phyloP scores from a whole-genome alignment of 2,888 invertebrate species.

The Smittia sp. region DNA sequence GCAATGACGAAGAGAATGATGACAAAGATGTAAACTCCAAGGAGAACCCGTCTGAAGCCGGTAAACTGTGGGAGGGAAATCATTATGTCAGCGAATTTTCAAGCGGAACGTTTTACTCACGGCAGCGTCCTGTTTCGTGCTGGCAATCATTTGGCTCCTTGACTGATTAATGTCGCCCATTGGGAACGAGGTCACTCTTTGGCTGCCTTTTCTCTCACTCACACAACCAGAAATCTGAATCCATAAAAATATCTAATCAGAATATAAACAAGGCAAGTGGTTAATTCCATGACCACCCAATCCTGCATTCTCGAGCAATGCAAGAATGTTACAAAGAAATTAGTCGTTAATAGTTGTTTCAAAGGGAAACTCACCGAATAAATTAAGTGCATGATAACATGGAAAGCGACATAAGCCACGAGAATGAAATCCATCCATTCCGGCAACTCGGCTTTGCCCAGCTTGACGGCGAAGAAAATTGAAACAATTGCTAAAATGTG shows the following conservation, averaged over 20 bases:
- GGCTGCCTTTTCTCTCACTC: conserved; percentile 69
- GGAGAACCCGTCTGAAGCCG: conserved; percentile 69
- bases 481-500: conserved; percentile 86
- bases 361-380: conserved; percentile 66
- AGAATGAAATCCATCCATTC: conserved; percentile 80
- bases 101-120: conserved; percentile 55
- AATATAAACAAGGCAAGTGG: not conserved
- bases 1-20: conserved; percentile 67
- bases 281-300: no score
- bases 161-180: conserved; percentile 75
- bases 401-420: conserved; percentile 84
- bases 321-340: not conserved
- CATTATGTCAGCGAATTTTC: conserved; percentile 33
- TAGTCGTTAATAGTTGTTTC: no score
- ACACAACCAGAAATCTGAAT: conserved; percentile 73
- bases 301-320: not conserved
- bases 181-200: conserved; percentile 76
- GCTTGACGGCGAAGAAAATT: conserved; percentile 86
- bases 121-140: conserved; percentile 71
- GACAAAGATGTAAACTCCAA: conserved; percentile 75
- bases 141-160: conserved; percentile 64
- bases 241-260: conserved; percentile 51
- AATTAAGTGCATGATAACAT: conserved; percentile 81
- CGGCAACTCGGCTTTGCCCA: conserved; percentile 82
- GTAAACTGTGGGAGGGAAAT: conserved; percentile 64